These are phyloP conservation scores for Echinarachnius parma DNA, from an alignment of 53 echinoderm and acorn worm genomes.

Conservation along the genomic window DNA sequence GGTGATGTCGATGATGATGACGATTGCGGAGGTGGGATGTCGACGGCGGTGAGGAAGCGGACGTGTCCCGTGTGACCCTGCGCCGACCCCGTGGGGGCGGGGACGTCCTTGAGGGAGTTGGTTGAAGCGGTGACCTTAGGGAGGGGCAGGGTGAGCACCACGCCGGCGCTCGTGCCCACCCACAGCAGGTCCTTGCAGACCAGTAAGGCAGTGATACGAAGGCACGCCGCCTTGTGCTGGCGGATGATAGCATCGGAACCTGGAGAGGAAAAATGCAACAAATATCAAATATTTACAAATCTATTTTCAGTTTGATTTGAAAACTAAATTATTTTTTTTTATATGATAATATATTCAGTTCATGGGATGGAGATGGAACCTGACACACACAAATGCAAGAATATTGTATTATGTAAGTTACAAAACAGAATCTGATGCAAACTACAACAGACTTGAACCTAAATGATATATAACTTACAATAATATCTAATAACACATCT, in stretches of 20 bases:
- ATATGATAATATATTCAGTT: no score
- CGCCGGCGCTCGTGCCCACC: slow-evolving; percentile 99
- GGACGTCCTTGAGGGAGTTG: slow-evolving; percentile 62
- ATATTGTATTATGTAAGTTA: no score
- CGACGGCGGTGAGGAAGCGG: slow-evolving; percentile 86
- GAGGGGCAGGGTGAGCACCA: slow-evolving; percentile 90
- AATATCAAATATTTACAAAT: no score
- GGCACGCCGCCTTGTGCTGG: slow-evolving; percentile 97
- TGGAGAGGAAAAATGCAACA: slow-evolving; percentile 21
- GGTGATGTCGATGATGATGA: slow-evolving; percentile 31
- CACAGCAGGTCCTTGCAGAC: slow-evolving; percentile 93
- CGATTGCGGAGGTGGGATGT: slow-evolving; percentile 52
- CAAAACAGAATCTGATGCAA: no score
- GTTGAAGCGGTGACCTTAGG: slow-evolving; percentile 83
- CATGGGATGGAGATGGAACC: no score
- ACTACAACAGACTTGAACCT: no score
- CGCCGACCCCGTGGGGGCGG: slow-evolving; percentile 80
- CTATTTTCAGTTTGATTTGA: no score
- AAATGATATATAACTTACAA: no score
- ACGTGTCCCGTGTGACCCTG: slow-evolving; percentile 99
- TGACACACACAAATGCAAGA: no score
- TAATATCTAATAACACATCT: no score
- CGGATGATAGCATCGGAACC: slow-evolving; percentile 99
- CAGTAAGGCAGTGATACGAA: slow-evolving; percentile 91
- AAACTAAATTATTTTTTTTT: no score